These are phyloP conservation scores for Ellobius talpinus DNA, from an alignment of 2,113 vertebrate genomes.

Conservation along the genomic window DNA sequence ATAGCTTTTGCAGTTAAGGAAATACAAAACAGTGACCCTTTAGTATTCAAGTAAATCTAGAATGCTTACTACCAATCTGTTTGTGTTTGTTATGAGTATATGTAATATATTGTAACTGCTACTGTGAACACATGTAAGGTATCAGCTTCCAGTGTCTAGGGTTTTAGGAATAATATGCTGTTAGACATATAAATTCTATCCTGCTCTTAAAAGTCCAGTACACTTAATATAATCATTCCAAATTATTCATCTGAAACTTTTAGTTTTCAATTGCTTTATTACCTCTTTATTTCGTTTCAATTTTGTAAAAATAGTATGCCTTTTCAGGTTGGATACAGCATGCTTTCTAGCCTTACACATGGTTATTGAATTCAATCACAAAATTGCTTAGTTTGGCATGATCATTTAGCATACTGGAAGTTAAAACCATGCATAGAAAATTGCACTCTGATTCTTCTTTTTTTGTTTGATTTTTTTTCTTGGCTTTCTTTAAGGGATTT, in stretches of 20 bases:
- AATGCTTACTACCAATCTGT: neutral
- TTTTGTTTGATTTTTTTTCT: no score
- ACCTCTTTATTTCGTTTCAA: neutral
- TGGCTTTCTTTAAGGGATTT: no score
- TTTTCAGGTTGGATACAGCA: neutral
- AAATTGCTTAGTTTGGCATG: conserved; percentile 45
- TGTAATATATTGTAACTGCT: neutral
- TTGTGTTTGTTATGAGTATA: neutral
- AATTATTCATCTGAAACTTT: conserved; percentile 22
- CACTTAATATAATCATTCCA: conserved; percentile 24
- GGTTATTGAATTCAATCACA: conserved; percentile 48
- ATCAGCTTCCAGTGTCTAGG: neutral
- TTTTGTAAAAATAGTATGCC: neutral
- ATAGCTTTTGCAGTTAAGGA: neutral
- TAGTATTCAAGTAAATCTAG: neutral
- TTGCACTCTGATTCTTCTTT: neutral
- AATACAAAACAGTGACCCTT: conserved; percentile 9
- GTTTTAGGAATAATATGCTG: neutral
- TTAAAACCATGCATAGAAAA: conserved; percentile 28
- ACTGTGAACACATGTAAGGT: neutral
- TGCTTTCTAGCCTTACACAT: conserved; percentile 32
- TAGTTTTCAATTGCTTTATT: conserved; percentile 38
- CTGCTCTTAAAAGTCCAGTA: conserved; percentile 35
- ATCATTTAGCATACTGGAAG: conserved; percentile 18
- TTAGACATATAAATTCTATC: neutral